phyloP scores from a whole-genome alignment of 2,888 invertebrate species.

The Encarsia formosa region DNA sequence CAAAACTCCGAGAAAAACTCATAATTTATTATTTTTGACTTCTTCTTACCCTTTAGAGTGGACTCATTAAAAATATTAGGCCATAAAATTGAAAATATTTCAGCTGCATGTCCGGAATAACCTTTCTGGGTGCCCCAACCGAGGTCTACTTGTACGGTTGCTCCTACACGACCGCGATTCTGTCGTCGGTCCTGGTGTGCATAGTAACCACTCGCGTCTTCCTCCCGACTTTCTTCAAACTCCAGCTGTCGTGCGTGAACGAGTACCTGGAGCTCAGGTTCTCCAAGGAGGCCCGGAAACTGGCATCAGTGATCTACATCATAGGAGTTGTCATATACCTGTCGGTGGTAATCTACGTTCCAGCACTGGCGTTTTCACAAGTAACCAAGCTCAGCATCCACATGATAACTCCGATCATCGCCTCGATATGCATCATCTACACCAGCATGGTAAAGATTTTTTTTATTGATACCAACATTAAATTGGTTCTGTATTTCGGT shows the following conservation, averaged over 20 bases:
- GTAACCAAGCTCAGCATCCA: slow-evolving; percentile 67
- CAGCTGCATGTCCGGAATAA: slow-evolving; percentile 65
- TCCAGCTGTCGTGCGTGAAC: slow-evolving; percentile 67
- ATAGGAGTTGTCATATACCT: slow-evolving; percentile 58
- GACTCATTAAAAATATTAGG: too few species aligned
- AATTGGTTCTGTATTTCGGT: too few species aligned
- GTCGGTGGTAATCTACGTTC: slow-evolving; percentile 68
- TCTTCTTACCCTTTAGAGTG: too few species aligned
- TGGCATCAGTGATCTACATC: slow-evolving; percentile 61
- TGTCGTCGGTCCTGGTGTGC: slow-evolving; percentile 48
- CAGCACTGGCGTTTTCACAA: slow-evolving; percentile 66
- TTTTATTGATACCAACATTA: too few species aligned
- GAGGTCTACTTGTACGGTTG: slow-evolving; percentile 72
- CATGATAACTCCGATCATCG: slow-evolving; percentile 65
- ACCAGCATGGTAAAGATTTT: slow-evolving; percentile 62
- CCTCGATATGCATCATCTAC: slow-evolving; percentile 70
- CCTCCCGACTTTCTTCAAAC: slow-evolving; percentile 66
- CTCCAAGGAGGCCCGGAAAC: slow-evolving; percentile 57
- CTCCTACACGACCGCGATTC: slow-evolving; percentile 55
- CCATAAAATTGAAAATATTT: not conserved
- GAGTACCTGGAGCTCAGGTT: slow-evolving; percentile 66
- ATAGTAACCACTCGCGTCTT: slow-evolving; percentile 50
- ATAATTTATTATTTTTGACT: too few species aligned
- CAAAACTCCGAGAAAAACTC: too few species aligned
- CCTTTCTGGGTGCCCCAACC: slow-evolving; percentile 69